These are phyloP conservation scores for Noctua janthina DNA, from an alignment of 2,888 invertebrate genomes.

Conservation along the genomic window DNA sequence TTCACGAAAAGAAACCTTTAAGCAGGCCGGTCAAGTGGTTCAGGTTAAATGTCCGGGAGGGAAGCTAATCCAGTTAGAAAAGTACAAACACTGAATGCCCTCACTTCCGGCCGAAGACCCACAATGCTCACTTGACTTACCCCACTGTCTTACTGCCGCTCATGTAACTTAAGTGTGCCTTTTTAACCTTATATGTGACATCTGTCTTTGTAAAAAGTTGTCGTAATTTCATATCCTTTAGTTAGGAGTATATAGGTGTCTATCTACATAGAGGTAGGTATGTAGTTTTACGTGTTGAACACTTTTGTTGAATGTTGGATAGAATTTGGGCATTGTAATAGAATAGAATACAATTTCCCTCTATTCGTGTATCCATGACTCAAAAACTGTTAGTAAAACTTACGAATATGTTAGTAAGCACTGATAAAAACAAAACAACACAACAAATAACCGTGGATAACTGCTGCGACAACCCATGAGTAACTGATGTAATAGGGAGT, in stretches of 20 bases:
- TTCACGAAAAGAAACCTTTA: conserved; percentile 86
- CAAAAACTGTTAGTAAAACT: too few species aligned
- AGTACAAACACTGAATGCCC: conserved; percentile 88
- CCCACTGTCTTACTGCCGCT: conserved; percentile 88
- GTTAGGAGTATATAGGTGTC: neutral
- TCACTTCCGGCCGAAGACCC: conserved; percentile 88
- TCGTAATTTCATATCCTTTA: neutral
- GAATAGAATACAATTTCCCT: too few species aligned
- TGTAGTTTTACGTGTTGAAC: neutral
- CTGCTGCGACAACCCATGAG: too few species aligned
- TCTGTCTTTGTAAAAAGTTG: conserved; percentile 39
- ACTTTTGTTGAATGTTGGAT: conserved; percentile 10
- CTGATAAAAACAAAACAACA: too few species aligned
- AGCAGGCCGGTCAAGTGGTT: conserved; percentile 87
- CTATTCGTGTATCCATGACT: too few species aligned
- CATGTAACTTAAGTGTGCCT: conserved; percentile 74
- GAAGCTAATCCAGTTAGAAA: conserved; percentile 88
- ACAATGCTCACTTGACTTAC: conserved; percentile 85
- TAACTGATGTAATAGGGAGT: too few species aligned
- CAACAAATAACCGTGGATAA: too few species aligned
- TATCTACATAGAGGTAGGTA: conserved; percentile 1
- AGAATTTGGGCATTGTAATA: neutral
- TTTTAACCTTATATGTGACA: conserved; percentile 50
- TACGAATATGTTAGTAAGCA: too few species aligned
- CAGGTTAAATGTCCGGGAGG: conserved; percentile 86